Evolutionary conservation across 2,797 vertebrate genomes (phyloP).

Genomic region (Danio kyathit): DNA sequence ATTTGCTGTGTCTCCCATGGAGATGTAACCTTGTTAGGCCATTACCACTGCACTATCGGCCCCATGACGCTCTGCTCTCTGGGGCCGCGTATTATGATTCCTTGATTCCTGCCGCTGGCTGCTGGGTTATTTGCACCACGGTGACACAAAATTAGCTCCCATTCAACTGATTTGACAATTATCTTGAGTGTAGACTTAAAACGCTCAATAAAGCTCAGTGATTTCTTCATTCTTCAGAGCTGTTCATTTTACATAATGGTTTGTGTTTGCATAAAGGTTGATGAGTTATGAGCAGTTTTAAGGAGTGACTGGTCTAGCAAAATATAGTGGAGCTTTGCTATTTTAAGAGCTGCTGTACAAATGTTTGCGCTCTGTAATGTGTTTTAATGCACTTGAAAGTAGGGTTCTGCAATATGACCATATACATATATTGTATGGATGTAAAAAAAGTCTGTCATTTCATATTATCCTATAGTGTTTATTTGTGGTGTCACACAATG

Average conservation of each 20-base stretch:
- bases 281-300: conserved; percentile 4
- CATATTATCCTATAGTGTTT: too few species aligned
- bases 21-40: conserved; percentile 16
- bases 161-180: conserved; percentile 39
- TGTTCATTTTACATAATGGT: conserved; percentile 14
- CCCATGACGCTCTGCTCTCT: conserved; percentile 33
- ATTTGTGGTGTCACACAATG: too few species aligned
- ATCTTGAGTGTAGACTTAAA: conserved; percentile 24
- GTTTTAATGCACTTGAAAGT: too few species aligned
- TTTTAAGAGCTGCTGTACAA: neutral
- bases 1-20: conserved; percentile 5
- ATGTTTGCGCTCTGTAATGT: too few species aligned
- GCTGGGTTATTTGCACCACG: conserved; percentile 25
- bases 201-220: conserved; percentile 2
- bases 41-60: conserved; percentile 27
- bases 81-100: conserved; percentile 3
- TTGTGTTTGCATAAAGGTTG: neutral
- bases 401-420: too few species aligned
- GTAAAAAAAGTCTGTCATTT: too few species aligned
- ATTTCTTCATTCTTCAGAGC: conserved; percentile 21
- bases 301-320: neutral
- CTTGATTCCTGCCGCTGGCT: conserved; percentile 8
- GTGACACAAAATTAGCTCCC: conserved; percentile 42
- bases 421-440: too few species aligned
- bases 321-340: neutral